Evolutionary conservation across 1,140 invertebrate species (phyloP), one percentile per base, ranked within the genome.

Genomic region (Ectropis grisescens): DNA sequence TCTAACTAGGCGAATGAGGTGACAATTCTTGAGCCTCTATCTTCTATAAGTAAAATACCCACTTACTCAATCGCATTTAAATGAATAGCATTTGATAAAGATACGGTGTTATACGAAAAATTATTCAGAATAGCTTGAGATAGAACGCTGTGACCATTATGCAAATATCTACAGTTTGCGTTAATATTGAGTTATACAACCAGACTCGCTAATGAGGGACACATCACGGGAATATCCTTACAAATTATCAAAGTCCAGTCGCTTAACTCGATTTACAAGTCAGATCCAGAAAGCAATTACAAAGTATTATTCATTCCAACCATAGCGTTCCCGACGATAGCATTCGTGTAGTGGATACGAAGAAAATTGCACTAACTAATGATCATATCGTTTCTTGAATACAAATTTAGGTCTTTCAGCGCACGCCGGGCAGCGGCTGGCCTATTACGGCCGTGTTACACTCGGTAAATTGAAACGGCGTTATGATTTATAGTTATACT

Each of bases 321-420:
- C 54, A 56, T 60, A 60, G 34, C 50, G 46, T 43, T 46, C 26
- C 37, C 49, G 35, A 47, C 38, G 52, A 58, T 55, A 54, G 45
- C 45, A 60, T 70, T 67, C 64, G 55, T 60, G 52, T 58, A 60
- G 43, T 47, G 46, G 57, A 68, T 66, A 54, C 48, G 55, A 72
- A 57, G 62, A 61, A 74, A 74, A 74, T 74, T 72, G 62, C 67
- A 59, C 58, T 61, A 65, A 75, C 68, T 72, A 78, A 78, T 72
- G 72, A 70, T 70, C 49, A 59, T 68, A 69, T 68, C 72, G 65
- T 64, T 62, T 41, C 52, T 64, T 68, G 72, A 74, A 79, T 79
- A 75, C 67, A 66, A 67, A 75, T 66, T 74, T 46, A 60, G 59
- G 54, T 65, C 60, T 76, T 76, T 62, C 58, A 68, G 53, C 55